phyloP scores from a whole-genome alignment of 2,797 vertebrate genomes.

The Dicrostonyx torquatus region DNA sequence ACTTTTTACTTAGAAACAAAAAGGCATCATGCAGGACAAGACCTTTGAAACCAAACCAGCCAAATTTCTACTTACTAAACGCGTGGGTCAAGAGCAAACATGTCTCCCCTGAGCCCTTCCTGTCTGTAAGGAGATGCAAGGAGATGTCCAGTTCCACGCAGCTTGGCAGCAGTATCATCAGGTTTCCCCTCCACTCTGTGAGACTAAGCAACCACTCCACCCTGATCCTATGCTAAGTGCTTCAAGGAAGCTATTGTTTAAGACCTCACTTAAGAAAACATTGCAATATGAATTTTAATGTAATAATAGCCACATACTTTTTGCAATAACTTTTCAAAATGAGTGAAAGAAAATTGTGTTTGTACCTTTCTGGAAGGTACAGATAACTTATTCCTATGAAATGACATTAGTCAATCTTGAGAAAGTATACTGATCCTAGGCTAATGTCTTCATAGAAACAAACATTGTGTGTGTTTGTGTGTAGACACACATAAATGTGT shows the following conservation, averaged over 20 bases:
- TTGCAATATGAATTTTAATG: neutral
- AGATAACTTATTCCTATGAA: neutral
- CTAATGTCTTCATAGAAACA: slow-evolving; percentile 8
- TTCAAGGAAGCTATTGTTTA: neutral
- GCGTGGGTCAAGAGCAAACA: neutral
- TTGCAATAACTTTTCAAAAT: neutral
- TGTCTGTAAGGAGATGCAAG: neutral
- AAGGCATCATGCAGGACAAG: neutral
- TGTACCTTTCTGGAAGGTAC: neutral
- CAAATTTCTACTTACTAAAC: neutral
- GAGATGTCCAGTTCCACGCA: neutral
- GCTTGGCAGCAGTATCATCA: neutral
- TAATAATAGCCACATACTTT: neutral
- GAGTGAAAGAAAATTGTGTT: slow-evolving; percentile 18
- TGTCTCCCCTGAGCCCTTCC: neutral
- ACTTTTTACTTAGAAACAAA: neutral
- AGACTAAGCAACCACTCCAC: neutral
- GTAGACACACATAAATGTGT: neutral
- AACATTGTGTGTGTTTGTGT: neutral
- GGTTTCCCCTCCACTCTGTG: neutral
- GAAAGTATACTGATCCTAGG: neutral
- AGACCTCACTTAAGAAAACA: neutral
- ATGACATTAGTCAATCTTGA: slow-evolving; percentile 6
- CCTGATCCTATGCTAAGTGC: neutral
- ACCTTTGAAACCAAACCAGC: neutral